Conservation (phyloP, 2,888 invertebrate species). For the Crossocerus cetratus region DNA sequence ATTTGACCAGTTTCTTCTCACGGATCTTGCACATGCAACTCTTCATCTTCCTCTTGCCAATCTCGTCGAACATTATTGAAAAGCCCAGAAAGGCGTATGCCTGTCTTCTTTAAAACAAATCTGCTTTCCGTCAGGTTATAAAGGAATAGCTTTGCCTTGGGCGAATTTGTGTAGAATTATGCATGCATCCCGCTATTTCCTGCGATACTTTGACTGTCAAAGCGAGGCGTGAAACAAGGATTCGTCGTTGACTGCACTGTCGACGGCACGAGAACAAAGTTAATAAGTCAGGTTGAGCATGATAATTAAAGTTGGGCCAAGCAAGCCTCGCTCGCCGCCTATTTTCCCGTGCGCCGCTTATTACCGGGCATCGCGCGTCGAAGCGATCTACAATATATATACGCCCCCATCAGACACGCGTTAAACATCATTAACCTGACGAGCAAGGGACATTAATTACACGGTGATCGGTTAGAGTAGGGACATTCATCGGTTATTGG, state of each 20-base stretch:
- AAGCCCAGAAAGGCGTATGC: no score
- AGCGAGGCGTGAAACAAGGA: no score
- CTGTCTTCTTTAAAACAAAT: no score
- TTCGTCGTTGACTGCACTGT: not conserved
- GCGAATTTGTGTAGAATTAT: no score
- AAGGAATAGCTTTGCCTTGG: no score
- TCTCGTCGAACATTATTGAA: no score
- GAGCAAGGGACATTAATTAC: conserved; percentile 69
- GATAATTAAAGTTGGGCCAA: conserved; percentile 39
- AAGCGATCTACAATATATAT: conserved; percentile 59
- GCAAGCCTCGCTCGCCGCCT: conserved; percentile 1
- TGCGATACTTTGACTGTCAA: no score
- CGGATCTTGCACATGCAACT: no score
- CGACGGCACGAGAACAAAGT: conserved; percentile 17
- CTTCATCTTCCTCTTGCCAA: no score
- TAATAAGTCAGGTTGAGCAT: conserved; percentile 1
- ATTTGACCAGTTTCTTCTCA: not conserved
- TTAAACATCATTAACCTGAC: conserved; percentile 67
- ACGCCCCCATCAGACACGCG: conserved; percentile 61
- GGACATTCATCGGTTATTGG: conserved; percentile 44
- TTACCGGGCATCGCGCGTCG: conserved; percentile 47
- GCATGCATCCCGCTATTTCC: no score
- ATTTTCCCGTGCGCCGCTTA: conserved; percentile 5
- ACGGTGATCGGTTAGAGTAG: conserved; percentile 61
- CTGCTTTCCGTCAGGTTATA: no score